A percentile compares a stretch with the other conserved stretches of the same genome.
These are phyloP conservation scores for Arothron firmamentum DNA, from an alignment of 2,113 vertebrate genomes.

Conservation along the genomic window DNA sequence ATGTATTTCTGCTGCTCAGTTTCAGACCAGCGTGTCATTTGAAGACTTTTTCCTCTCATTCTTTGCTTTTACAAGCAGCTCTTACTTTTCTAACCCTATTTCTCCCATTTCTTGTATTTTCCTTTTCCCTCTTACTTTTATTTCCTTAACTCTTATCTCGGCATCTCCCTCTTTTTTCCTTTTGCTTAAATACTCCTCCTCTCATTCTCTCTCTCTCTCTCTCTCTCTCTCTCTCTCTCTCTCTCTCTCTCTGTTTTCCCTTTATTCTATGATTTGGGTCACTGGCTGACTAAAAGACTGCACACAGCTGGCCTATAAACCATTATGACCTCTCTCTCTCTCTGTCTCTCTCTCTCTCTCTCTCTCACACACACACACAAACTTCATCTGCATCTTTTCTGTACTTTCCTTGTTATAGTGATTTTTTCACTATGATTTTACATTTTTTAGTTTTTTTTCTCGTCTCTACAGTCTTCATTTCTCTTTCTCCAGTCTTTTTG, in stretches of 20 bases:
- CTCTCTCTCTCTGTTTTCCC: conserved; percentile 39
- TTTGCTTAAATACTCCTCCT: conserved; percentile 3
- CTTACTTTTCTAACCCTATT: conserved; percentile 1
- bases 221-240: conserved; percentile 6
- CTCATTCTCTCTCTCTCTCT: conserved; percentile 25
- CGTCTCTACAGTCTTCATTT: background rate
- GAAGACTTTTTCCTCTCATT: conserved; percentile 15
- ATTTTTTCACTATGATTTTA: background rate
- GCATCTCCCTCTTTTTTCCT: background rate
- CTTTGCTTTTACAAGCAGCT: conserved; percentile 1
- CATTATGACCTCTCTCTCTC: conserved; percentile 18
- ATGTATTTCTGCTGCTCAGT: conserved; percentile 69
- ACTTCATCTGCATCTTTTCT: conserved; percentile 10
- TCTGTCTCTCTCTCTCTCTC: conserved; percentile 16
- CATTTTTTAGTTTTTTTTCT: background rate
- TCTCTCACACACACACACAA: conserved; percentile 18
- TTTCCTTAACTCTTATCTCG: background rate
- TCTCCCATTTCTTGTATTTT: conserved; percentile 7
- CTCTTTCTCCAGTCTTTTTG: background rate
- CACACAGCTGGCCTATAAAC: conserved; percentile 72
- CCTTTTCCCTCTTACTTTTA: background rate
- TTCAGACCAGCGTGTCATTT: conserved; percentile 49
- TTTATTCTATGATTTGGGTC: conserved; percentile 75
- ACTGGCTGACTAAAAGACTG: conserved; percentile 72
- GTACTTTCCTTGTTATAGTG: background rate